Conservation (phyloP, 1,140 invertebrate species). For the Drosophila rhopaloa region DNA sequence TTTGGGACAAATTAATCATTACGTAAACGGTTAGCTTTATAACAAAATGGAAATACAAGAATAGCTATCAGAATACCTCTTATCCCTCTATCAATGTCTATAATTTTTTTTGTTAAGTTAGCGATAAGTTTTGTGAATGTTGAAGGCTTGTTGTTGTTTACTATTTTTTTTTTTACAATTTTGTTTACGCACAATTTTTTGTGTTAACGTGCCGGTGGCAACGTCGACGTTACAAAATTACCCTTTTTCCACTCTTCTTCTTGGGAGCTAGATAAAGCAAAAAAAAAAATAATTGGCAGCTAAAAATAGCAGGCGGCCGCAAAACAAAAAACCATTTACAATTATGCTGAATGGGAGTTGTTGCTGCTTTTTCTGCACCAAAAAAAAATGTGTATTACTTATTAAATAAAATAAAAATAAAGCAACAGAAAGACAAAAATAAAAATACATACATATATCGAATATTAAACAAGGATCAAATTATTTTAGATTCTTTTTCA, state of each 20-base stretch:
- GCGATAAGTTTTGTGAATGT: constrained; percentile 52
- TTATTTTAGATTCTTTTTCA: too few species aligned
- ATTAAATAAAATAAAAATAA: neutral
- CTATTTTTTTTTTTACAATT: constrained; percentile 59
- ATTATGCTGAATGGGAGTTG: constrained; percentile 25
- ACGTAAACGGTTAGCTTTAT: constrained; percentile 1
- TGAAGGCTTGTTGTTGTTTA: constrained; percentile 49
- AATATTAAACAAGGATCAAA: too few species aligned
- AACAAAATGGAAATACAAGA: neutral
- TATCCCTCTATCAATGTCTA: neutral
- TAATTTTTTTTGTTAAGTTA: constrained; percentile 16
- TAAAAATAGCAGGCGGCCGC: constrained; percentile 56
- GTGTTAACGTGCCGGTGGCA: constrained; percentile 64
- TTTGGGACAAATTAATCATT: neutral
- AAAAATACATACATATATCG: neutral
- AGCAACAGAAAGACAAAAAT: neutral
- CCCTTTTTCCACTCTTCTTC: constrained; percentile 44
- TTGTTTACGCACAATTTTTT: constrained; percentile 65
- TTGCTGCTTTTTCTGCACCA: neutral
- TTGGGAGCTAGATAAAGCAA: constrained; percentile 53
- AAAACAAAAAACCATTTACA: constrained; percentile 42
- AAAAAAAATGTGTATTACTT: neutral
- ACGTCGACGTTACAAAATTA: constrained; percentile 57
- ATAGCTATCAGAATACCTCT: neutral
- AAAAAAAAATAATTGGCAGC: constrained; percentile 31